Percentiles rank a stretch among this genome's conserved stretches.
phyloP scores from a whole-genome alignment of 2,113 vertebrate genomes.

The Pantherophis guttatus region DNA sequence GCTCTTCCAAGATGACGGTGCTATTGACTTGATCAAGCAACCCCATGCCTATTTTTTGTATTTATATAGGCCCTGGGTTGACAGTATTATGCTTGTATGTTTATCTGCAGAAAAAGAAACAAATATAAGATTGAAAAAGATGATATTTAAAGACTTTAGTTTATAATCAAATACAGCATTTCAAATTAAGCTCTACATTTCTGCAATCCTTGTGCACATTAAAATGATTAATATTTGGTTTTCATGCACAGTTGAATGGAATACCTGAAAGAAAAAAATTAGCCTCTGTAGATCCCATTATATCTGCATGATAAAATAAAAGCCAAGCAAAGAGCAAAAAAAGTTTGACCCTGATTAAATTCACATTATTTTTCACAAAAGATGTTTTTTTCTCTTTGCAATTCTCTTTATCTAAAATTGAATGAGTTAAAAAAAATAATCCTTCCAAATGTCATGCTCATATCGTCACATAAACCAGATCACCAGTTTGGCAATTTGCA shows the following conservation, averaged over 20 bases:
- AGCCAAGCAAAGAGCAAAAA: background rate
- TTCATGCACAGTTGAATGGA: background rate
- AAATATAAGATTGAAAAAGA: conserved; percentile 23
- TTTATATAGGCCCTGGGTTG: conserved; percentile 18
- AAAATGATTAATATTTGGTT: background rate
- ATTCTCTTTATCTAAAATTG: conserved; percentile 21
- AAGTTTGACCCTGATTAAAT: background rate
- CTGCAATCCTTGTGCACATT: background rate
- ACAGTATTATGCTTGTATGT: background rate
- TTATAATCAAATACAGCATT: background rate
- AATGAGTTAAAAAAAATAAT: background rate
- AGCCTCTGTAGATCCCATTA: background rate
- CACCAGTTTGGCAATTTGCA: conserved; percentile 1
- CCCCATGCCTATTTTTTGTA: conserved; percentile 67
- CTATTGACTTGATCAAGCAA: conserved; percentile 72
- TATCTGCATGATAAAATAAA: background rate
- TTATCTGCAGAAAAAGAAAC: conserved; percentile 42
- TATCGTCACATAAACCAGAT: background rate
- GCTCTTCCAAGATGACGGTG: conserved; percentile 69
- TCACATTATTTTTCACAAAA: background rate
- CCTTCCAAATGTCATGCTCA: background rate
- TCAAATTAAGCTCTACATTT: background rate
- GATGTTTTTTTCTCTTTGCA: background rate
- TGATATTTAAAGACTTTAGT: background rate
- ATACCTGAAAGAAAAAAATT: background rate